Evolutionary conservation across 2,113 vertebrate genomes (phyloP), one percentile per base, ranked within the genome.

Genomic region (Beaufortia kweichowensis): DNA sequence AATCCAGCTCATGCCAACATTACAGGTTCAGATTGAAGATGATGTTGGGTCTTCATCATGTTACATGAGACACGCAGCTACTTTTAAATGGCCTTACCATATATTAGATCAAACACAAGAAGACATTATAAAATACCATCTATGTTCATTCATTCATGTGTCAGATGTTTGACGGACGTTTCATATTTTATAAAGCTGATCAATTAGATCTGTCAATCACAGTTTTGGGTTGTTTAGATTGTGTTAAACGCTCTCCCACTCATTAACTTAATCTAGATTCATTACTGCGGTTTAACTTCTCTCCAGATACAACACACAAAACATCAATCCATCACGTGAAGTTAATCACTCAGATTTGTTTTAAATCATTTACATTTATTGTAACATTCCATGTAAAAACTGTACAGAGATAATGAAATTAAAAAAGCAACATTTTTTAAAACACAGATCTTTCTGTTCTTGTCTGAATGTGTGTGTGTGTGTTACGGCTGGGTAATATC

Each of bases 311-410:
- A 46, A 46, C n/a, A 19, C 33, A 35, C 7, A 50, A 1, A n/a
- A 50, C 48, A 50, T 11, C 9, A 8, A 50, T 50, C 17, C 48
- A 21, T 53, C 48, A 21, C 6, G 48, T 53, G 48, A 21, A 7
- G 65, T 31, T 21, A 31, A 31, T 3, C 41, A 28, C 73, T 59
- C n/a, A 24, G 31, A 63, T 67, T 21, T 67, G 21, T 46, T 76
- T 71, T 57, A 4, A 35, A 29, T 73, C 4, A 28, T 73, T 60
- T 60, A 33, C 26, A 63, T 28, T 79, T 63, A 64, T 41, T 31
- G 75, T 89, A 90, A 90, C 87, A 90, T 90, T 91, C 88, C 88
- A 86, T 89, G 86, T 84, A 33, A 91, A 86, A 87, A 89, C 86
- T 83, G 82, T 84, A 80, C 84, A 80, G 77, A 78, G 83, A 81